phyloP scores from a whole-genome alignment of 64 coral and sea anemone species.

The Porites australiensis region DNA sequence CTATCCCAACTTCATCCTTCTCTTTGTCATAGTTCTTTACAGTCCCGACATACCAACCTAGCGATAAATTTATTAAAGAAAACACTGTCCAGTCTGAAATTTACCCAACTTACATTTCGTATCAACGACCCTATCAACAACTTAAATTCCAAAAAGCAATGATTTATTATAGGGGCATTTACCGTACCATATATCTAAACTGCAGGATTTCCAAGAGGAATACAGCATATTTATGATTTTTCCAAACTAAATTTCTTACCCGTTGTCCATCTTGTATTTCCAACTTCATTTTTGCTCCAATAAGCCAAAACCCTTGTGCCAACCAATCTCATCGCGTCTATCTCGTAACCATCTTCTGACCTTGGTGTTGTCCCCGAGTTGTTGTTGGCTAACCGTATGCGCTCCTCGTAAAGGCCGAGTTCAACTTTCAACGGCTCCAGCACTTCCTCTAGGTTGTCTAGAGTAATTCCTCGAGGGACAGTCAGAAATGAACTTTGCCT shows the following conservation, averaged over 20 bases:
- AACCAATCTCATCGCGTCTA: slow-evolving; percentile 24
- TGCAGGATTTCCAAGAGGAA: no score
- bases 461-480: neutral
- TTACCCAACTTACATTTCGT: neutral
- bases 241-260: slow-evolving; percentile 3
- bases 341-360: neutral
- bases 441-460: slow-evolving; percentile 44
- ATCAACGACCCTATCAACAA: neutral
- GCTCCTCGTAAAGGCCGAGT: neutral
- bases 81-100: neutral
- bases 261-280: slow-evolving; percentile 34
- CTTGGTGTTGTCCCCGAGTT: neutral
- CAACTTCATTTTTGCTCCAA: slow-evolving; percentile 46
- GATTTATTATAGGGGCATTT: slow-evolving; percentile 1
- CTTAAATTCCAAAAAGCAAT: neutral
- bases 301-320: slow-evolving; percentile 29
- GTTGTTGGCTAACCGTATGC: neutral
- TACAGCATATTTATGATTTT: no score
- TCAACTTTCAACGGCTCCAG: neutral
- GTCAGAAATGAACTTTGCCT: slow-evolving; percentile 15
- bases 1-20: neutral
- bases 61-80: slow-evolving; percentile 12
- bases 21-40: neutral
- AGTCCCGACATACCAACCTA: slow-evolving; percentile 32
- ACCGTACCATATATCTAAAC: neutral